These are phyloP conservation scores for Aleiodes testaceus DNA, from an alignment of 2,888 invertebrate genomes.

Conservation along the genomic window DNA sequence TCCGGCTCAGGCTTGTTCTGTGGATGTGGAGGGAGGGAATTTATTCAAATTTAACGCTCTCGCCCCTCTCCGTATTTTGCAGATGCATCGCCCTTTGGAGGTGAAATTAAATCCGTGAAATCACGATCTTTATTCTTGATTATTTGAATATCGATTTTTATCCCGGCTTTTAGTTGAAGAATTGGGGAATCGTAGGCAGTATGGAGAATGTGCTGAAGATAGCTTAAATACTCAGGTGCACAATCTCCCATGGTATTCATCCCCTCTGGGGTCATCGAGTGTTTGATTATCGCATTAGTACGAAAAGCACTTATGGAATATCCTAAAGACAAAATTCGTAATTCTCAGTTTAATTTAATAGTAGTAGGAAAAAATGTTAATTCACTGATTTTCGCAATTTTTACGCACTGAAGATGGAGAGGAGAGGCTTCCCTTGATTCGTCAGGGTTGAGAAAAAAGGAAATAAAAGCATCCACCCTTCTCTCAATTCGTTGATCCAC, in stretches of 20 bases:
- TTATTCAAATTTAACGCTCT: conserved; percentile 72
- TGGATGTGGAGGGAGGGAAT: conserved; percentile 54
- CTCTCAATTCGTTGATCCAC: conserved; percentile 41
- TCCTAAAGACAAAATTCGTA: not conserved
- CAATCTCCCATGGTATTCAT: conserved; percentile 59
- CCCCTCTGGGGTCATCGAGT: conserved; percentile 53
- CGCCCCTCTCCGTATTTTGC: conserved; percentile 54
- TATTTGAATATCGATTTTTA: conserved; percentile 9
- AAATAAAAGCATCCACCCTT: conserved; percentile 36
- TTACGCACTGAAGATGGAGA: not conserved
- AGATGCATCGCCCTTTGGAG: conserved; percentile 54
- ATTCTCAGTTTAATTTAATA: too few species aligned
- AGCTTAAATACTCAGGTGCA: conserved; percentile 66
- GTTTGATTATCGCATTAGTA: conserved; percentile 70
- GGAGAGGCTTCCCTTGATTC: conserved; percentile 1
- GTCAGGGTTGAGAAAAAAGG: not conserved
- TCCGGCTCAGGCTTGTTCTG: conserved; percentile 57
- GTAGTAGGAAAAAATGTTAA: too few species aligned
- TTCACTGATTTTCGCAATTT: too few species aligned
- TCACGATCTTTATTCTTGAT: conserved; percentile 45
- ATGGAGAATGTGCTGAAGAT: conserved; percentile 8
- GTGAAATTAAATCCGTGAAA: conserved; percentile 62
- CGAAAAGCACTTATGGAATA: conserved; percentile 62
- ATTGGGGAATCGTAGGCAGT: not conserved
- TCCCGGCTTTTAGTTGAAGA: too few species aligned